Conservation (phyloP, 2,888 invertebrate genomes). For the Sialis lutaria region DNA sequence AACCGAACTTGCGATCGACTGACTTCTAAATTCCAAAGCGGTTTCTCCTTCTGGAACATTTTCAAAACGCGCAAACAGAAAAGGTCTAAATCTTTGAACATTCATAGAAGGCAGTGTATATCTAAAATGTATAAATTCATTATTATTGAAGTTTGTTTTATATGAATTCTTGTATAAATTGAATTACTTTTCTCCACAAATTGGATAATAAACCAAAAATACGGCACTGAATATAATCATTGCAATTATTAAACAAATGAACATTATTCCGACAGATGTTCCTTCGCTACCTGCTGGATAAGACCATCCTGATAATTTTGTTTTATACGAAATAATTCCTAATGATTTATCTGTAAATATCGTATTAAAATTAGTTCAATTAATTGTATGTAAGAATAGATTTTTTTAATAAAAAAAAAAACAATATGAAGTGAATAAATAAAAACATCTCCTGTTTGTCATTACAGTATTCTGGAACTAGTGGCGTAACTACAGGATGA, state of each 20-base stretch:
- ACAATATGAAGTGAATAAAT: no score
- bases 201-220: not conserved
- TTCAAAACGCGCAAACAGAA: conserved; percentile 8
- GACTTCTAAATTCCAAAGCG: conserved; percentile 6
- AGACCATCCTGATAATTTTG: no score
- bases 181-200: not conserved
- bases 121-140: not conserved
- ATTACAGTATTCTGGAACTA: no score
- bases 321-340: not conserved
- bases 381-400: not conserved
- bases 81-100: conserved; percentile 1
- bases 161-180: not conserved
- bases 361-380: not conserved
- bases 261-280: no score
- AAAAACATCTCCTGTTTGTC: no score
- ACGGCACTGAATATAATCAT: not conserved
- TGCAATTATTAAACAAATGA: not conserved
- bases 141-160: not conserved
- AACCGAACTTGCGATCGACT: conserved; percentile 5
- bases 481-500: no score
- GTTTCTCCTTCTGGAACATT: conserved; percentile 5
- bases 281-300: no score
- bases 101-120: no score
- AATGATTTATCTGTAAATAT: not conserved
- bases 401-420: not conserved